These are phyloP conservation scores for Spea bombifrons DNA, from an alignment of 2,113 vertebrate species.

Conservation along the genomic window DNA sequence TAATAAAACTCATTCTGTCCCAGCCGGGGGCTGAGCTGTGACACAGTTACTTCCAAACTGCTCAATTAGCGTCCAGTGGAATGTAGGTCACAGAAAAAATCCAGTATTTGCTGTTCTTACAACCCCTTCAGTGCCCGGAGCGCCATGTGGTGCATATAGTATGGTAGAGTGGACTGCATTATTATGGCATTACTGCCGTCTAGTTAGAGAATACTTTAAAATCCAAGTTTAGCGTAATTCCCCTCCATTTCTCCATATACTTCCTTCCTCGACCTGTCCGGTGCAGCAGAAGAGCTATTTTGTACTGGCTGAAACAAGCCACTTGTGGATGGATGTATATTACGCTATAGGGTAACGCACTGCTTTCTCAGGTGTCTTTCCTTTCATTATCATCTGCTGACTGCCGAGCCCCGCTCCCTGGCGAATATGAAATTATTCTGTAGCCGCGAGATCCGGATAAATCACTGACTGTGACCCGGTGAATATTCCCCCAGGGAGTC, in stretches of 20 bases:
- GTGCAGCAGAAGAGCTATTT: background rate
- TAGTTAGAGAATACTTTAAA: background rate
- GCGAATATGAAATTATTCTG: slow-evolving; percentile 16
- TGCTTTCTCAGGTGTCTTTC: background rate
- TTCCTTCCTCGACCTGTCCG: background rate
- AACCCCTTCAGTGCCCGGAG: slow-evolving; percentile 35
- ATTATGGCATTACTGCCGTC: slow-evolving; percentile 1
- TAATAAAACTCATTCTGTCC: slow-evolving; percentile 83
- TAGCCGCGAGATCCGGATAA: background rate
- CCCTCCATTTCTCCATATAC: background rate
- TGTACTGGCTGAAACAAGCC: background rate
- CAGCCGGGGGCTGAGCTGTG: slow-evolving; percentile 75
- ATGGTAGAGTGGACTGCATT: slow-evolving; percentile 10
- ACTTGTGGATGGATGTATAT: background rate
- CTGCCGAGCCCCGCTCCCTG: background rate
- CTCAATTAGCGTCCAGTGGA: slow-evolving; percentile 87
- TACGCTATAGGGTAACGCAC: background rate
- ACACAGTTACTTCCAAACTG: slow-evolving; percentile 87
- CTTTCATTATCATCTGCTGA: background rate
- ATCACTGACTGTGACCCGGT: slow-evolving; percentile 13
- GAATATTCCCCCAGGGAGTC: background rate
- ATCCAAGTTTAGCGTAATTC: background rate
- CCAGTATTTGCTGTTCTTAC: slow-evolving; percentile 44
- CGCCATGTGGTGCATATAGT: slow-evolving; percentile 22
- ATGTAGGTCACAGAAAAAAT: slow-evolving; percentile 70